Percentiles rank a stretch among this genome's conserved stretches.
Evolutionary conservation across 2,797 vertebrate species (phyloP).

Genomic region (Peromyscus melanophrys): DNA sequence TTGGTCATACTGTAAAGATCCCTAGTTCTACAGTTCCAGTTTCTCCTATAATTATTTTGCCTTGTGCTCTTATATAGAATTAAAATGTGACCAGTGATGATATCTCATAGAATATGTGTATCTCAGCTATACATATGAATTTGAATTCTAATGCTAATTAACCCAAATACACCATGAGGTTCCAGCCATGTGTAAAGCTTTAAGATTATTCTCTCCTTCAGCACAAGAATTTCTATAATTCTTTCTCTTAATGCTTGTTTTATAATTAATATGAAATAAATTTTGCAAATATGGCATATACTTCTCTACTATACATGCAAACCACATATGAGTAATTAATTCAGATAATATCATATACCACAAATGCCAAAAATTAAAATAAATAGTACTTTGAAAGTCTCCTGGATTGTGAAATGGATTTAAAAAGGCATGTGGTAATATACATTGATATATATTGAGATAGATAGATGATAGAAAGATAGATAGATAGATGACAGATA

Average conservation of each 20-base stretch:
- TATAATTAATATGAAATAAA: slow-evolving; percentile 11
- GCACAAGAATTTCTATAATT: not conserved
- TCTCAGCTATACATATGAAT: slow-evolving; percentile 29
- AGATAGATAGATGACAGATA: too few relatives aligned
- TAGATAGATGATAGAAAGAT: too few relatives aligned
- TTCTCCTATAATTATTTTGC: slow-evolving; percentile 54
- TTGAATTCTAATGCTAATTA: slow-evolving; percentile 37
- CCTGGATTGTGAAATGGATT: not conserved
- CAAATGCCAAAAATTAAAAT: not conserved
- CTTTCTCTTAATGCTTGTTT: not conserved
- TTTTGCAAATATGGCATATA: not conserved
- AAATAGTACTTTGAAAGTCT: not conserved
- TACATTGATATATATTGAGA: not conserved
- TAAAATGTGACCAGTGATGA: not conserved
- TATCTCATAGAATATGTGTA: slow-evolving; percentile 23
- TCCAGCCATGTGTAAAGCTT: slow-evolving; percentile 14
- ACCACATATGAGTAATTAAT: not conserved
- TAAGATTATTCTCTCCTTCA: not conserved
- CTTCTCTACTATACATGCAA: not conserved
- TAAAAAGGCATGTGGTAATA: not conserved
- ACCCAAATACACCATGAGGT: not conserved
- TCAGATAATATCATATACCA: not conserved
- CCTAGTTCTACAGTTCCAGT: not conserved
- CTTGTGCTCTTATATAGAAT: slow-evolving; percentile 42
- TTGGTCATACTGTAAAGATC: slow-evolving; percentile 19